Conservation (phyloP, 2,113 vertebrate genomes). For the Tragulus kanchil region DNA sequence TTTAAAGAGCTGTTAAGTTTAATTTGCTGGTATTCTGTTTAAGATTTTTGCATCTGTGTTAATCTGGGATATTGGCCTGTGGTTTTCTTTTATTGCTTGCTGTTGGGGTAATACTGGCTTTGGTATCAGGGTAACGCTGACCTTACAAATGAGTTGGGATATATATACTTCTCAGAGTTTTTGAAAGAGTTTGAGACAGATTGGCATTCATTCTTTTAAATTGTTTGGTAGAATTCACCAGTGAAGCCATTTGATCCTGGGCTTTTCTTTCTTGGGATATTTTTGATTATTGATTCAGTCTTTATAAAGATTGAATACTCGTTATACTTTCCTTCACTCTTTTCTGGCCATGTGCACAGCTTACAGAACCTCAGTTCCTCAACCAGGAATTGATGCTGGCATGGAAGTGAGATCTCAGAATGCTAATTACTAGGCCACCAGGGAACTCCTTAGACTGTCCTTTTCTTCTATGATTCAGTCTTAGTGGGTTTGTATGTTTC, state of each 20-base stretch:
- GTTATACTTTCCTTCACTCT: too few species aligned
- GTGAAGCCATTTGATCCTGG: not conserved
- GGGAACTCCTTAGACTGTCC: too few species aligned
- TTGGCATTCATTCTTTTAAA: not conserved
- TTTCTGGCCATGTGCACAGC: too few species aligned
- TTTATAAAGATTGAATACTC: too few species aligned
- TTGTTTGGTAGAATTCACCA: not conserved
- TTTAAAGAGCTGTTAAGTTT: not conserved
- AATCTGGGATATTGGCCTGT: not conserved
- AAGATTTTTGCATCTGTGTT: not conserved
- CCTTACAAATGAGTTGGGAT: not conserved
- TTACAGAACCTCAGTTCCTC: too few species aligned
- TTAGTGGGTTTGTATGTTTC: not conserved
- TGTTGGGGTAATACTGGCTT: not conserved
- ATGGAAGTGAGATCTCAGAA: too few species aligned
- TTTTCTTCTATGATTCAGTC: not conserved
- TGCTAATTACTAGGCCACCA: too few species aligned
- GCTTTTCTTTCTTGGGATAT: not conserved
- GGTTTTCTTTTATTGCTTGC: not conserved
- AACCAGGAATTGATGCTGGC: too few species aligned
- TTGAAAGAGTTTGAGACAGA: not conserved
- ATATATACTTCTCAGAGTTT: not conserved
- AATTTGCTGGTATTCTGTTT: not conserved
- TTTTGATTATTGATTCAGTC: too few species aligned
- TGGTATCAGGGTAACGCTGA: not conserved